A percentile compares a stretch with the other conserved stretches of the same genome.
phyloP scores from a whole-genome alignment of 2,113 vertebrate species.

The Charina bottae region DNA sequence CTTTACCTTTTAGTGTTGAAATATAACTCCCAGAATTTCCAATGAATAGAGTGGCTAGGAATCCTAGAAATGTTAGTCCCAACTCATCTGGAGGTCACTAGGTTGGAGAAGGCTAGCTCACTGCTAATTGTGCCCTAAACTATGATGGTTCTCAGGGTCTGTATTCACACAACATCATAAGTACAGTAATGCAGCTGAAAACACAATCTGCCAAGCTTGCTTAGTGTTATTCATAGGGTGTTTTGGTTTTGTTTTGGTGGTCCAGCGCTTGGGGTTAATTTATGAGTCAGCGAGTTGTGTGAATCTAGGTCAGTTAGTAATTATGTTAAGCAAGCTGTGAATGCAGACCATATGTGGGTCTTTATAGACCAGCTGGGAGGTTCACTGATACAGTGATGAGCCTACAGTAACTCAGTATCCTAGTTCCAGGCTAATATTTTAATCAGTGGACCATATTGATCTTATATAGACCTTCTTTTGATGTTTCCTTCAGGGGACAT shows the following conservation, averaged over 20 bases:
- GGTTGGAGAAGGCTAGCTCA: background rate
- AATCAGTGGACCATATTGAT: background rate
- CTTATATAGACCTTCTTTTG: background rate
- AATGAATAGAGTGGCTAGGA: background rate
- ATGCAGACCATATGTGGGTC: background rate
- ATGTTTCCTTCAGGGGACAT: background rate
- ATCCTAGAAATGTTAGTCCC: background rate
- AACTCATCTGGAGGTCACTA: background rate
- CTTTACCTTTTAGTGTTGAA: background rate
- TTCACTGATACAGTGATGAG: background rate
- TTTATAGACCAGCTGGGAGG: background rate
- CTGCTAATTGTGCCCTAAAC: background rate
- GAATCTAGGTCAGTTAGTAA: background rate
- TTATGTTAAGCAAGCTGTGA: background rate
- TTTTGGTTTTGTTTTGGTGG: background rate
- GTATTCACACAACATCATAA: background rate
- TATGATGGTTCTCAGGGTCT: background rate
- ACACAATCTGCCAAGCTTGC: too few species aligned
- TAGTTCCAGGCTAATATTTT: background rate
- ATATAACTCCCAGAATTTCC: background rate
- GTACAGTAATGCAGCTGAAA: background rate
- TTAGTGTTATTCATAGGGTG: background rate
- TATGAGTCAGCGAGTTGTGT: background rate
- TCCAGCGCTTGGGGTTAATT: background rate
- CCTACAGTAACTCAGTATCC: background rate